A percentile compares a stretch with the other conserved stretches of the same genome.
Evolutionary conservation across 2,113 vertebrate genomes (phyloP).

Genomic region (Nestor notabilis): DNA sequence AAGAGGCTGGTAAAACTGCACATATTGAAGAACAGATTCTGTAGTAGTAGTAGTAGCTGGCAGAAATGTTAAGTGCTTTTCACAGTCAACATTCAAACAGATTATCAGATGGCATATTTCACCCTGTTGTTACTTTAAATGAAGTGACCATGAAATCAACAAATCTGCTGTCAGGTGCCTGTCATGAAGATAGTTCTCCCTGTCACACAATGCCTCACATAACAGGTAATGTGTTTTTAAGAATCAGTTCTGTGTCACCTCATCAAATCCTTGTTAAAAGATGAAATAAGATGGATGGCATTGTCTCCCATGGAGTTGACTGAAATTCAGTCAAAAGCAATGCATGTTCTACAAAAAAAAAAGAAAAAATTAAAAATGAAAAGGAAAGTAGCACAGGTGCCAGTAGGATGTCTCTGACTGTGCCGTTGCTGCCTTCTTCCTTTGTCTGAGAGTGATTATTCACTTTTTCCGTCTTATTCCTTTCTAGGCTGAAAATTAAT

Average conservation of each 20-base stretch:
- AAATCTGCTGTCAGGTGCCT: conserved; percentile 88
- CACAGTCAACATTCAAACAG: conserved; percentile 86
- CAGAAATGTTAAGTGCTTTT: conserved; percentile 85
- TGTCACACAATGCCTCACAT: conserved; percentile 83
- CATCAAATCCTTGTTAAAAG: conserved; percentile 85
- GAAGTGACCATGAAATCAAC: conserved; percentile 88
- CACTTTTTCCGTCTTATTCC: conserved; percentile 18
- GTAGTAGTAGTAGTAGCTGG: conserved; percentile 78
- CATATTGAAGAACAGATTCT: conserved; percentile 85
- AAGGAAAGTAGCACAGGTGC: neutral
- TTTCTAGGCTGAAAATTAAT: conserved; percentile 43
- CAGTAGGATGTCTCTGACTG: neutral
- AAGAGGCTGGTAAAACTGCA: conserved; percentile 74
- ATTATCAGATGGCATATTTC: conserved; percentile 88
- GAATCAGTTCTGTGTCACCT: conserved; percentile 84
- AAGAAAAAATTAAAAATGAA: neutral
- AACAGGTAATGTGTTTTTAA: conserved; percentile 88
- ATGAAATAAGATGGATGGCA: conserved; percentile 83
- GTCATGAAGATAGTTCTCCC: conserved; percentile 81
- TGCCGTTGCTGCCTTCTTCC: neutral
- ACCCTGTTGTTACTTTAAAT: conserved; percentile 87
- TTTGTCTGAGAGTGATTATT: neutral
- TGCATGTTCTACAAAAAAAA: conserved; percentile 9
- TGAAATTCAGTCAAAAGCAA: conserved; percentile 71
- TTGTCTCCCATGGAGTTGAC: conserved; percentile 73